Base-by-base conservation (phyloP, 2,113 vertebrate genomes). In the Erythrocercus mccallii region DNA sequence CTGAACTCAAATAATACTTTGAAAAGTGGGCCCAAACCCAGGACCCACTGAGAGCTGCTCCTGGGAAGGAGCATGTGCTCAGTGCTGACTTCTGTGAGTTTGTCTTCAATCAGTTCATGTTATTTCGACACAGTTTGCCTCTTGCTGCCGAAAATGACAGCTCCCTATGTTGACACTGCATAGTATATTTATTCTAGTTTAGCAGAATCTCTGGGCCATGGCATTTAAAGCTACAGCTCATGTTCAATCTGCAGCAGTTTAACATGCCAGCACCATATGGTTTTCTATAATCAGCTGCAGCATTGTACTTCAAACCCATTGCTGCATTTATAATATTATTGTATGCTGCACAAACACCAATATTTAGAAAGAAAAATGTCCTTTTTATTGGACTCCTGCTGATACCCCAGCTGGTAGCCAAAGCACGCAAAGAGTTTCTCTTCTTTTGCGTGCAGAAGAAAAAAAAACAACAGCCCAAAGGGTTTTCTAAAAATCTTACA, bases 371-470 rank as follows among this genome's bases (percentile, higher is more conserved):
- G 83, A 96, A 97, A 97, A 97, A 93, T 68, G 77, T 96, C 92
- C 81, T 96, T 97, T 97, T 93, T 95, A 95, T 96, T 94, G 97
- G 95, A 66, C 94, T 97, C 90, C 95, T 90, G 81, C 95, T 97
- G 94, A 97, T 95, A 87, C 6, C 92, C 92, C 97, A 97, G 95
- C 96, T 97, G 89, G 94, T 64, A 97, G 87, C 64, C 44, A 80
- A 90, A 33, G 35, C 91, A 60, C n/a, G 62, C 68, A 80, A 56
- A 84, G 86, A 93, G 88, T 92, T 94, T 88, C 61, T 81, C 58
- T 82, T 87, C 91, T 86, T 96, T 66, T 83, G 70, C 48, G 6
- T 92, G 53, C 25, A 82, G 88, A 3, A 45, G 33, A 71, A 38
- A 72, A 91, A 30, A 71, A 90, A 12, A 93, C 79, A 84, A 93